Evolutionary conservation across 2,113 vertebrate species (phyloP), one percentile per base, ranked within the genome.

Genomic region (Taxidea taxus): DNA sequence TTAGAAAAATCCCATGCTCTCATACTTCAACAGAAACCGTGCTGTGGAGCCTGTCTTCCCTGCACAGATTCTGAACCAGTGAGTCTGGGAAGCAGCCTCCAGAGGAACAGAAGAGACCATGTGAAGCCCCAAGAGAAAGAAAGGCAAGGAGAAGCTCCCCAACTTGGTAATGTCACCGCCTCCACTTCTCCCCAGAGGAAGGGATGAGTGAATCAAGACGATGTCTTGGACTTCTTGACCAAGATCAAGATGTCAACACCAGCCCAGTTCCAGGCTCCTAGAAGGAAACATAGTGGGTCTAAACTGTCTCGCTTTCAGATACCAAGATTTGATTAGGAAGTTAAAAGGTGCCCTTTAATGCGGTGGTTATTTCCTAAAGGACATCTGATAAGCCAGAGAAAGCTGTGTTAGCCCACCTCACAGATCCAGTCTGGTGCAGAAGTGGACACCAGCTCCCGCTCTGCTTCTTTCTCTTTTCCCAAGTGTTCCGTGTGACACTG

Each of bases 401-500:
- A 20, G 25, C 54, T 51, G 13, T 3, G 13, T 74, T n/a, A 64
- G 77, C 11, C 11, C 75, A 27, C 2, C 10, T 9, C 27, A 16
- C 14, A 51, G 89, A 9, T 49, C 27, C 51, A 27, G 47, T 34
- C n/a, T 78, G 20, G 37, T 11, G 16, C 13, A 31, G 29, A 37
- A 51, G 74, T 42, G 10, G 58, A 44, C 3, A 13, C 1, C 18
- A 27, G 75, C 12, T 44, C n/a, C 23, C 34, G 3, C 15, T 25
- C 87, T 47, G 80, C 44, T 75, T 31, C 39, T 66, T 27, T 31
- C 0, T 37, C 42, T 9, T 20, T 39, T 34, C 23, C 49, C 0
- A 0, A 20, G 4, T 7, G 42, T 18, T 13, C 86, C 4, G 0
- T 10, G 54, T 34, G 20, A 15, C 9, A n/a, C 1, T 6, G 70